Evolutionary conservation across 2,797 vertebrate genomes (phyloP).

Genomic region (Anguilla anguilla): DNA sequence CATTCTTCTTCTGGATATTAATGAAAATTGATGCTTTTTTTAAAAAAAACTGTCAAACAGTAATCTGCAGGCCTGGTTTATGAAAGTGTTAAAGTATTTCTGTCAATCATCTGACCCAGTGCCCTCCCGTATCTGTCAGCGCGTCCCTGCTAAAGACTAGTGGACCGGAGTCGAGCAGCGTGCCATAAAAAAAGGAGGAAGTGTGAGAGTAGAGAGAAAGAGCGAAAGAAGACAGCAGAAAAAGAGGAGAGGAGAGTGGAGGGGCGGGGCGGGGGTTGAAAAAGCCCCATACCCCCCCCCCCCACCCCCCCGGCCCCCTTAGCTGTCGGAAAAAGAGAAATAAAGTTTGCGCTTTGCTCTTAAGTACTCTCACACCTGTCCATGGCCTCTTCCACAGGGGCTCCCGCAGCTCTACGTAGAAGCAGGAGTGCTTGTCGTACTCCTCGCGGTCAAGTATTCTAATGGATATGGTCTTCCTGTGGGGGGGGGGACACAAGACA

Average conservation of each 20-base stretch:
- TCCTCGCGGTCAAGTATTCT: conserved; percentile 91
- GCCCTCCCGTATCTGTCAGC: background rate
- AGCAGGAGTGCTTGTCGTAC: conserved; percentile 92
- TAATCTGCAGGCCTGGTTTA: background rate
- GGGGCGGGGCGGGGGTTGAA: background rate
- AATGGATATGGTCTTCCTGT: conserved; percentile 92
- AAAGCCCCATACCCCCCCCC: too few species aligned
- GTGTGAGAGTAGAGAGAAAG: conserved; percentile 5
- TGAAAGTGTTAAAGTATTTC: background rate
- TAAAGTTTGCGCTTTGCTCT: conserved; percentile 49
- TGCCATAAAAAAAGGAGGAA: conserved; percentile 10
- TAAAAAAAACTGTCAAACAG: background rate
- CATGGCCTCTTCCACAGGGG: conserved; percentile 88
- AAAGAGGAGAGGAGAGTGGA: background rate
- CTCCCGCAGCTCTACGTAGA: conserved; percentile 92
- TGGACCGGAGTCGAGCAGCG: background rate
- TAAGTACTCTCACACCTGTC: conserved; percentile 90
- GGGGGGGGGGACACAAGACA: conserved; percentile 72
- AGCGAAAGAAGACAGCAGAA: conserved; percentile 8
- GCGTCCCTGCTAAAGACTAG: background rate
- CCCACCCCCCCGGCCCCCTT: too few species aligned
- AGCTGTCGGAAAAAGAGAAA: too few species aligned
- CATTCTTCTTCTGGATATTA: background rate
- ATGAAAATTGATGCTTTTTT: background rate
- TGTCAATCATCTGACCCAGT: background rate